Base-by-base conservation (phyloP, 2,888 invertebrate genomes). In the Saturnia pavonia region DNA sequence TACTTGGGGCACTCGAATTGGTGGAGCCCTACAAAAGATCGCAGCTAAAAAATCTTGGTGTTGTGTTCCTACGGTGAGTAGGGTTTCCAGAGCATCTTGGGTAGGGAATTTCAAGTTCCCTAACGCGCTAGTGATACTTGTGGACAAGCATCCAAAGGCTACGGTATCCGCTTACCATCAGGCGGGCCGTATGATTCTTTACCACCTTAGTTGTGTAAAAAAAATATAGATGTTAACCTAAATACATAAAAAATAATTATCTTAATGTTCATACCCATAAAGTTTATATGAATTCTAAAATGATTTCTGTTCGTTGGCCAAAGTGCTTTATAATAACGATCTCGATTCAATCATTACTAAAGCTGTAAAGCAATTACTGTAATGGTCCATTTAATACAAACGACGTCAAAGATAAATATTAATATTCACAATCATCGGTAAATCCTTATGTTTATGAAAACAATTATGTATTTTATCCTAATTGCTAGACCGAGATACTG, bases 401-500 rank as follows among this genome's bases (percentile, higher is more conserved):
- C 84, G 84, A 83, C 84, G 84, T 88, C 87, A 86, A 75, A 80
- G 81, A 84, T 88, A 86, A 90, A 89, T 89, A 88, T 88, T 85
- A 65, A 68, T 80, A 87, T 84, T 77, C 84, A 86, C 85, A 80
- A 83, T 88, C 88, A 90, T 89, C 83, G 87, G 86, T 77, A 82
- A 88, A 87, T 87, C 83, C 80, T 78, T 78, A 84, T 91, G 90
- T 87, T 88, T 90, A 90, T 87, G 85, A 86, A 88, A 90, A 89
- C 88, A 92, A 92, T 91, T 91, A 93, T 60, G 57, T 60, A 60
- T 90, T 91, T 88, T 82, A 76, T 85, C 86, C 79, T 93, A 92
- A 93, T 92, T 92, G 92, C 88, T 86, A 80, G 82, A 79, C 82
- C 85, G 80, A 82, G 83, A 82, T 81, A 81, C 83, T 75, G 85